Evolutionary conservation across 2,797 vertebrate genomes (phyloP), one percentile per base, ranked within the genome.

Genomic region (Tapera naevia): DNA sequence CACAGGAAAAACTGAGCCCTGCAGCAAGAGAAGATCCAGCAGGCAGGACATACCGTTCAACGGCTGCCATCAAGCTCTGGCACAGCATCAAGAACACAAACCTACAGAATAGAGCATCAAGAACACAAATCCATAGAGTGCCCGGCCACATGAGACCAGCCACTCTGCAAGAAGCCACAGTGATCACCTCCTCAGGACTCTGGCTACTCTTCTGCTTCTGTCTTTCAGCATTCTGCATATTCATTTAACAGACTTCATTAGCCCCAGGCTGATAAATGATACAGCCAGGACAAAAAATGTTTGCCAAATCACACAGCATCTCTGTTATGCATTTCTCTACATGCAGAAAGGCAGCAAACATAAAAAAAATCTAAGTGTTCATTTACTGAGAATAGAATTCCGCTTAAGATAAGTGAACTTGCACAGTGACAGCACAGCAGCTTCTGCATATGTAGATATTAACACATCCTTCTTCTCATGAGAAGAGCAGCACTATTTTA

Each of bases 81-180:
- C 14, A 25, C 30, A 71, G 53, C 37, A 51, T 33, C 25, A 51
- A n/a, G 43, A 64, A 67, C 30, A 69, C 11, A 58, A 60, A 51
- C 6, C 30, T 66, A 58, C 1, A 56, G 7, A 43, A 88, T 0
- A 1, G 32, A 89, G n/a, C n/a, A n/a, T n/a, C n/a, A n/a, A n/a
- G n/a, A n/a, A n/a, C n/a, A n/a, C n/a, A n/a, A 60, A 51, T 6
- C 30, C 66, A 58, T 1, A 56, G 7, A 43, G 88, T 0, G 1
- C 32, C 89, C 35, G 39, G 50, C 53, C 58, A 51, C 0, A 0
- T 5, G 17, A 61, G n/a, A 54, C 5, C 45, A 71, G 18, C 8
- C 37, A 30, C 24, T 1, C 41, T 61, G 23, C 32, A 21, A 57
- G 12, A 91, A 92, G 17, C 14, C 57, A 57, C 61, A 33, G 45